Percentiles rank a stretch among this genome's conserved stretches.
These are phyloP conservation scores for Trialeurodes vaporariorum DNA, from an alignment of 1,140 invertebrate species.

Conservation along the genomic window DNA sequence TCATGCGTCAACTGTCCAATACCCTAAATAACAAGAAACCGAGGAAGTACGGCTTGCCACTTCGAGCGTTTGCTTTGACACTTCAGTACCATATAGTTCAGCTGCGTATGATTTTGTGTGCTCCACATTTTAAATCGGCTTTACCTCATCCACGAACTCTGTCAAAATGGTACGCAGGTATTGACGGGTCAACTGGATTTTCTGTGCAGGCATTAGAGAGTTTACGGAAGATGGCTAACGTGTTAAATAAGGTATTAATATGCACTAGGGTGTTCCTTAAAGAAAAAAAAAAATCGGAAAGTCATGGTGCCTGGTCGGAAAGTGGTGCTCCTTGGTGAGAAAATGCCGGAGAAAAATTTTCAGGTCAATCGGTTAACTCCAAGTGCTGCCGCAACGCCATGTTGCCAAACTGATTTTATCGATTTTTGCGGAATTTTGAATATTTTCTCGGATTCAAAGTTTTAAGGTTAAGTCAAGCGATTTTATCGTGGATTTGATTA, in stretches of 20 bases:
- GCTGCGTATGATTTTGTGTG: conserved; percentile 7
- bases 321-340: no score
- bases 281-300: no score
- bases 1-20: neutral
- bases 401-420: no score
- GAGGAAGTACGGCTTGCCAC: conserved; percentile 21
- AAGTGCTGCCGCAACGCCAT: no score
- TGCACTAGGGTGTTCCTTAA: no score
- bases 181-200: conserved; percentile 5
- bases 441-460: no score
- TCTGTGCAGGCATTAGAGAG: conserved; percentile 2
- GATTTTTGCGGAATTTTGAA: no score
- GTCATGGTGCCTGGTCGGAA: no score
- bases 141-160: conserved; percentile 4
- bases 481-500: no score
- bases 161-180: conserved; percentile 3
- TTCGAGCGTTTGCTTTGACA: conserved; percentile 14
- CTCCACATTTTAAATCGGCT: neutral
- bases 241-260: conserved; percentile 1
- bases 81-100: conserved; percentile 7
- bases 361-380: no score
- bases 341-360: no score
- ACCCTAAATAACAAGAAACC: conserved; percentile 7
- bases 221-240: neutral
- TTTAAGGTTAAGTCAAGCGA: no score